Evolutionary conservation across 1,140 invertebrate species (phyloP).

Genomic region (Anastrepha obliqua): DNA sequence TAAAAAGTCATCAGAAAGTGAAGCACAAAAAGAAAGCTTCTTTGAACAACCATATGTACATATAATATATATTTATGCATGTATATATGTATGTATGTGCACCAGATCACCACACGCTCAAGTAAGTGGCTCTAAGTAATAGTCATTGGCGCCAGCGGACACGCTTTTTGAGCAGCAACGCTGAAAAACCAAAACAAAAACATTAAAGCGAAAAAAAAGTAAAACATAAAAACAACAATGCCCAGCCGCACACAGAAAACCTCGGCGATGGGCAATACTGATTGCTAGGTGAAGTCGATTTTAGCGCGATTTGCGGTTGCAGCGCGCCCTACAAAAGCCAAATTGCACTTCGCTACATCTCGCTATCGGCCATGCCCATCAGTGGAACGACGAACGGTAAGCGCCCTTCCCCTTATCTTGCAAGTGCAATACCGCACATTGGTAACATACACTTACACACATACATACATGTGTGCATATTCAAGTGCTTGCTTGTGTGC

Average conservation of each 20-base stretch:
- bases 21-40: no score
- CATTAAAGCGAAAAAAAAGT: background rate
- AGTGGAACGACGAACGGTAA: background rate
- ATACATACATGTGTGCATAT: background rate
- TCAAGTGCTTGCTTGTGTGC: background rate
- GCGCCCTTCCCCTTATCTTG: background rate
- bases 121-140: slow-evolving; percentile 40
- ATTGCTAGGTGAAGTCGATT: slow-evolving; percentile 38
- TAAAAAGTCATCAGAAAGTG: no score
- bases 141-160: slow-evolving; percentile 45
- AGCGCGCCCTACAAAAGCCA: slow-evolving; percentile 24
- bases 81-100: background rate
- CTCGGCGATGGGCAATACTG: background rate
- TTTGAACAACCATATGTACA: background rate
- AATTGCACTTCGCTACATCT: background rate
- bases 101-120: background rate
- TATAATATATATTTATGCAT: background rate
- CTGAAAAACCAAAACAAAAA: background rate
- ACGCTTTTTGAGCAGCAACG: slow-evolving; percentile 48
- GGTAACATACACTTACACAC: background rate
- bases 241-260: background rate
- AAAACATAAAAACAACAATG: background rate
- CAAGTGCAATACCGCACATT: background rate
- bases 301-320: slow-evolving; percentile 32
- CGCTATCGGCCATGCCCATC: slow-evolving; percentile 9